Percentiles rank a stretch among this genome's conserved stretches.
These are phyloP conservation scores for Channa argus DNA, from an alignment of 2,113 vertebrate species.

Conservation along the genomic window DNA sequence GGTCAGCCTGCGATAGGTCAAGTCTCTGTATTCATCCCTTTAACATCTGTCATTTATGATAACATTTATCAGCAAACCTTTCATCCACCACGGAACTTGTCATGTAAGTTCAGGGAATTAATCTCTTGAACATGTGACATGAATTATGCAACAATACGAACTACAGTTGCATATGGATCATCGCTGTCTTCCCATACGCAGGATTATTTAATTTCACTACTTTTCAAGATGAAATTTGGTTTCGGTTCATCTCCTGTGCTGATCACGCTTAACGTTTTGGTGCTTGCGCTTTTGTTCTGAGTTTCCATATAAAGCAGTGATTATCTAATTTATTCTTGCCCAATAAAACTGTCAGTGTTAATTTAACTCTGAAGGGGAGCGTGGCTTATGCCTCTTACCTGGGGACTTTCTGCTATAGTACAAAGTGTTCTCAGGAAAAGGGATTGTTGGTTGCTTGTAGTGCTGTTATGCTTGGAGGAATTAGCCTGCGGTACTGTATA, in stretches of 20 bases:
- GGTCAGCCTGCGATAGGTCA: conserved; percentile 25
- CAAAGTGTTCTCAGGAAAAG: conserved; percentile 1
- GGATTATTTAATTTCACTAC: conserved; percentile 32
- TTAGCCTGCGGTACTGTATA: conserved; percentile 5
- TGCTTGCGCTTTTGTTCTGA: conserved; percentile 8
- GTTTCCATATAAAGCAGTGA: conserved; percentile 49
- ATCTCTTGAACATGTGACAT: conserved; percentile 56
- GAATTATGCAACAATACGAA: conserved; percentile 53
- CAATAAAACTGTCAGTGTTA: conserved; percentile 61
- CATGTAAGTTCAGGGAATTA: conserved; percentile 61
- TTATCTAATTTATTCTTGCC: conserved; percentile 60
- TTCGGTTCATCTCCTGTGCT: conserved; percentile 26
- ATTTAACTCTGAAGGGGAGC: conserved; percentile 40
- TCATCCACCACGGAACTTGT: conserved; percentile 57
- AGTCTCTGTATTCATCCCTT: conserved; percentile 36
- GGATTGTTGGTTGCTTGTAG: not conserved
- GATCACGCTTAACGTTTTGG: conserved; percentile 47
- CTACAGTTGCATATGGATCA: conserved; percentile 19
- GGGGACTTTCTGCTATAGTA: not conserved
- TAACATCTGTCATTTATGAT: conserved; percentile 67
- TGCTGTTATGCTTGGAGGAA: not conserved
- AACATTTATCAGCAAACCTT: conserved; percentile 67
- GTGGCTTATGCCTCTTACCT: conserved; percentile 18
- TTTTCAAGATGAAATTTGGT: conserved; percentile 42
- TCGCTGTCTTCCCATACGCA: conserved; percentile 18